Base-by-base conservation (phyloP, 2,113 vertebrate species). In the Pundamilia nyererei region DNA sequence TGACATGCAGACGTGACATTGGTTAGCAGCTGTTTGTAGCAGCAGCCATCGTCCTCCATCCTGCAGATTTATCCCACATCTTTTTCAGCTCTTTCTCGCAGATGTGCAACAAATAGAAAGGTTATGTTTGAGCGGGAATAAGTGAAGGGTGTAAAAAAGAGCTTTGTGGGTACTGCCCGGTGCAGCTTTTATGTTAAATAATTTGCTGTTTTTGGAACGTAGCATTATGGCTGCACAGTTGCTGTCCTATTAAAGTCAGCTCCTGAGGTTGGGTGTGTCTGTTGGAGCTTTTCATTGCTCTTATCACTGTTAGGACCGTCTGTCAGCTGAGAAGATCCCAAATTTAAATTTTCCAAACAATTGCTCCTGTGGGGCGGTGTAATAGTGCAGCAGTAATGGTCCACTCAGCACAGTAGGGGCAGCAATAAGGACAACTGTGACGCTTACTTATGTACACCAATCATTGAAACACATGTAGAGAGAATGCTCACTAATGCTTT, bases 21-120 rank as follows among this genome's bases (percentile, higher is more conserved):
- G 6, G 81, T 79, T 26, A 81, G 83, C 89, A 90, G 92, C 86
- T 92, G 94, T 86, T 83, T 84, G 35, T 5, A 33, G 84, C 79
- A 68, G 86, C 26, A 47, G 77, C 56, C 21, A 9, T 81, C 86
- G 4, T 29, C 81, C 70, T 86, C 47, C 47, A 45, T 55, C 81
- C 68, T 89, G 53, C 60, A 21, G 60, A 68, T 68, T 68, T 53
- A 49, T 3, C 80, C 54, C 80, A 12, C 70, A 70, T 91, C 65
- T 38, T 75, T 21, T 87, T 62, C 85, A n/a, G 6, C 65, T 45
- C 21, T 31, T 47, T 47, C 42, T 29, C 45, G 42, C 40, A 62
- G 77, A 80, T 42, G 6, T 68, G 40, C 81, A 79, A 47, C 45
- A 24, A 68, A 45, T 29, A 1, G 33, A 31, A 14, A 83, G 5